Evolutionary conservation across 2,797 vertebrate species (phyloP).

Genomic region (Anguilla obscura): DNA sequence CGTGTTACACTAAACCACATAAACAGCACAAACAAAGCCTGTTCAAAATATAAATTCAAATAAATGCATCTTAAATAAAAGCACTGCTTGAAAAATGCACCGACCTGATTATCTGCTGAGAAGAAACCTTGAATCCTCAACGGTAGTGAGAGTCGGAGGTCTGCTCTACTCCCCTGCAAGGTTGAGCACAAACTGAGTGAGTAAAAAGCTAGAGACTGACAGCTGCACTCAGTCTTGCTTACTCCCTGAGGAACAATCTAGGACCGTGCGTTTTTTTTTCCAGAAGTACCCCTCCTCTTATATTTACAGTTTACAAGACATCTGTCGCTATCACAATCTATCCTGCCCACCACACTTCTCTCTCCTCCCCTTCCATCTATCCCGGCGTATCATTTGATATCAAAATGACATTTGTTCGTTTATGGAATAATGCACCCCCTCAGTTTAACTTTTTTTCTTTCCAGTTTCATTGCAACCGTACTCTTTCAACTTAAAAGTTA

Average conservation of each 20-base stretch:
- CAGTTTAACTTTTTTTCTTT: constrained; percentile 38
- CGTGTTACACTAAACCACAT: constrained; percentile 19
- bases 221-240: constrained; percentile 70
- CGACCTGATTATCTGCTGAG: constrained; percentile 61
- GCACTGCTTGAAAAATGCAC: constrained; percentile 48
- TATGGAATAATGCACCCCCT: constrained; percentile 39
- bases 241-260: constrained; percentile 64
- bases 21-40: constrained; percentile 2
- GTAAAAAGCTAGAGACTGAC: constrained; percentile 63
- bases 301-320: constrained; percentile 66
- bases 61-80: not conserved
- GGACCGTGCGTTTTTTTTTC: constrained; percentile 53
- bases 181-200: constrained; percentile 59
- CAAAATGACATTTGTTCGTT: constrained; percentile 43
- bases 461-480: constrained; percentile 40
- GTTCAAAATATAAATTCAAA: not conserved
- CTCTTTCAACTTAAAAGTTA: constrained; percentile 37
- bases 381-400: constrained; percentile 46
- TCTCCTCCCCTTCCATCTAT: constrained; percentile 56
- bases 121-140: constrained; percentile 37
- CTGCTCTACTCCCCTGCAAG: constrained; percentile 51
- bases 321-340: constrained; percentile 74
- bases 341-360: constrained; percentile 65
- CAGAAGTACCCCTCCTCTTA: constrained; percentile 62
- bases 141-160: constrained; percentile 40